Evolutionary conservation across 2,888 invertebrate species (phyloP).

Genomic region (Lasioglossum calceatum): DNA sequence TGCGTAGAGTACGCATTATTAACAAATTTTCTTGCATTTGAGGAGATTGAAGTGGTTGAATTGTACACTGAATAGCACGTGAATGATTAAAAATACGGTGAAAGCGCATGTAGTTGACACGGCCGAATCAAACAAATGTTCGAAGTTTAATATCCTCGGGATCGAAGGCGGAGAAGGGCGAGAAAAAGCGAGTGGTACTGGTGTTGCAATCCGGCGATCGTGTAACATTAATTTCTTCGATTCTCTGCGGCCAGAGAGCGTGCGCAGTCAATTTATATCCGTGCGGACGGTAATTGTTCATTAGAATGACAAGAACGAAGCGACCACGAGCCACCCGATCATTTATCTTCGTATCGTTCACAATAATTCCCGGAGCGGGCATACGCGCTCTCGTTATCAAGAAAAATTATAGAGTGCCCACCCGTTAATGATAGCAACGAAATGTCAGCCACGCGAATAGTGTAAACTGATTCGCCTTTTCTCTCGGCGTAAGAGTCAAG

Average conservation of each 20-base stretch:
- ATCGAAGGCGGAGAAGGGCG: neutral
- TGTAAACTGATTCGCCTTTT: conserved; percentile 58
- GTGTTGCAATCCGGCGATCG: neutral
- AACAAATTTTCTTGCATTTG: too few relatives aligned
- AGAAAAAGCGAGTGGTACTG: neutral
- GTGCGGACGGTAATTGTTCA: neutral
- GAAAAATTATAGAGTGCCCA: conserved; percentile 45
- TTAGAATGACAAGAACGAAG: conserved; percentile 22
- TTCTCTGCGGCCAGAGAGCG: neutral
- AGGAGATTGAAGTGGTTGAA: too few relatives aligned
- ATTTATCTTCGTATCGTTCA: conserved; percentile 23
- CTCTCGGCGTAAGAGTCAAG: conserved; percentile 55
- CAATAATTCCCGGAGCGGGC: conserved; percentile 1
- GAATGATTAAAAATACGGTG: neutral
- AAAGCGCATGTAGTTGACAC: neutral
- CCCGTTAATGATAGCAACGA: conserved; percentile 47
- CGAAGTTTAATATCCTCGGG: neutral
- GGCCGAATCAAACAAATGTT: neutral
- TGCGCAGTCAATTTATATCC: neutral
- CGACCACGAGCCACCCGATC: neutral
- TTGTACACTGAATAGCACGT: too few relatives aligned
- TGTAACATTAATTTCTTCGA: conserved; percentile 1
- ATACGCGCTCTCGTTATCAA: conserved; percentile 16
- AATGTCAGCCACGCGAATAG: conserved; percentile 58
- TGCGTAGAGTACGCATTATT: too few relatives aligned